Evolutionary conservation across 2,113 vertebrate genomes (phyloP).

Genomic region (Sorex fumeus): DNA sequence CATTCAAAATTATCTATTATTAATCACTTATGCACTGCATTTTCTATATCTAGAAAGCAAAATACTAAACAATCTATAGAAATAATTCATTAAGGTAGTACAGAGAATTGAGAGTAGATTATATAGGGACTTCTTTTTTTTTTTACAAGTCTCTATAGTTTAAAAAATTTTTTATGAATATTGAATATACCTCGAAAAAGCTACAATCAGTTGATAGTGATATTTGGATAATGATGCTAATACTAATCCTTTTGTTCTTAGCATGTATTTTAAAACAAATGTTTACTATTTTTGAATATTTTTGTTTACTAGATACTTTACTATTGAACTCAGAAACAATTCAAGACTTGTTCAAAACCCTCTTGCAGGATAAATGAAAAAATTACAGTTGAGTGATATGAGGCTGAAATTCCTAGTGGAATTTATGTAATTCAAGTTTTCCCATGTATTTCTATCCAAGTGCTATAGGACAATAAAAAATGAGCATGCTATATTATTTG

Average conservation of each 20-base stretch:
- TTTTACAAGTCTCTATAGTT: conserved; percentile 26
- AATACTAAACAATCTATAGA: not conserved
- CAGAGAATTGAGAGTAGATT: not conserved
- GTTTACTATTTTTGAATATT: conserved; percentile 6
- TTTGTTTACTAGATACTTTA: conserved; percentile 7
- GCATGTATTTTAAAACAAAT: not conserved
- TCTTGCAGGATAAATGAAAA: not conserved
- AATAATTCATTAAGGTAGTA: not conserved
- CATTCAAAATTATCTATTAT: not conserved
- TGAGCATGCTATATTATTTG: not conserved
- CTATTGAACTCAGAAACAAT: conserved; percentile 10
- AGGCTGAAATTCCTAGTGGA: not conserved
- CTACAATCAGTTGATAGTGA: not conserved
- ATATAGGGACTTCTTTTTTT: not conserved
- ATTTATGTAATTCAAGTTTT: not conserved
- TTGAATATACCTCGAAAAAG: not conserved
- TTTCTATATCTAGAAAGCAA: not conserved
- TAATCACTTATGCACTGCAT: not conserved
- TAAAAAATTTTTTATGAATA: not conserved
- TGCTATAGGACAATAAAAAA: not conserved
- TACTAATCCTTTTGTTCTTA: conserved; percentile 24
- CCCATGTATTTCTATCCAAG: not conserved
- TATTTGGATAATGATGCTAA: not conserved
- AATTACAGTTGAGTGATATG: not conserved
- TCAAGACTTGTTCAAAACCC: not conserved